Percentiles rank a stretch among this genome's conserved stretches.
Evolutionary conservation across 2,888 invertebrate species (phyloP).

Genomic region (Ormia ochracea): DNA sequence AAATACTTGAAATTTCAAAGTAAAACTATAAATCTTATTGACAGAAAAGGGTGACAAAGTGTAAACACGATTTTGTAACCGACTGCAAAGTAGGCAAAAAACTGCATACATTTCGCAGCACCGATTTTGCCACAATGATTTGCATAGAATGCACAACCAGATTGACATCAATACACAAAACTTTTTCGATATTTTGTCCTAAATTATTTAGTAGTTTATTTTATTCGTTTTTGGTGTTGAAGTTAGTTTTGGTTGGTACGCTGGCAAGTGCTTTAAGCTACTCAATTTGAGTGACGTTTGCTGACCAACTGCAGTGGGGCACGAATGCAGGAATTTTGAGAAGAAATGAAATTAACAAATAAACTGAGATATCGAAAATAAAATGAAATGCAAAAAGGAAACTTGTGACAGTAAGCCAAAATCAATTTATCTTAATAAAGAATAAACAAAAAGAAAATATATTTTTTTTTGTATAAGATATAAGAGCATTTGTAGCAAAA

Average conservation of each 20-base stretch:
- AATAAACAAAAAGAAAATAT: neutral
- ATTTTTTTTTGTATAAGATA: neutral
- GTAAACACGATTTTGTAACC: slow-evolving; percentile 74
- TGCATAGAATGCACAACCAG: slow-evolving; percentile 56
- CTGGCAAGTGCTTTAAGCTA: slow-evolving; percentile 47
- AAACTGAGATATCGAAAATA: neutral
- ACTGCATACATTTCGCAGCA: slow-evolving; percentile 19
- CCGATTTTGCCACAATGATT: slow-evolving; percentile 41
- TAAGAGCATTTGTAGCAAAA: neutral
- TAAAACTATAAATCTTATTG: slow-evolving; percentile 71
- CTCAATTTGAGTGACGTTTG: slow-evolving; percentile 59
- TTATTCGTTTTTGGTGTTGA: slow-evolving; percentile 2
- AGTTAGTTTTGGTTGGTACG: neutral
- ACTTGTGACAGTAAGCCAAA: slow-evolving; percentile 25
- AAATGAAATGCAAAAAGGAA: slow-evolving; percentile 11
- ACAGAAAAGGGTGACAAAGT: slow-evolving; percentile 75
- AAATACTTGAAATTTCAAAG: slow-evolving; percentile 40
- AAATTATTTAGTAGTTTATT: neutral
- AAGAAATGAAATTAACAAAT: slow-evolving; percentile 31
- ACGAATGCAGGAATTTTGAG: neutral
- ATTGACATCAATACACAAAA: slow-evolving; percentile 49
- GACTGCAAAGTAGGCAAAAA: slow-evolving; percentile 31
- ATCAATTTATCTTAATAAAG: slow-evolving; percentile 47
- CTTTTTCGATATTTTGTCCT: slow-evolving; percentile 57
- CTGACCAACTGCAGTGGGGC: slow-evolving; percentile 43